Conservation (phyloP, 1,140 invertebrate species). For the Drosophila lowei region DNA sequence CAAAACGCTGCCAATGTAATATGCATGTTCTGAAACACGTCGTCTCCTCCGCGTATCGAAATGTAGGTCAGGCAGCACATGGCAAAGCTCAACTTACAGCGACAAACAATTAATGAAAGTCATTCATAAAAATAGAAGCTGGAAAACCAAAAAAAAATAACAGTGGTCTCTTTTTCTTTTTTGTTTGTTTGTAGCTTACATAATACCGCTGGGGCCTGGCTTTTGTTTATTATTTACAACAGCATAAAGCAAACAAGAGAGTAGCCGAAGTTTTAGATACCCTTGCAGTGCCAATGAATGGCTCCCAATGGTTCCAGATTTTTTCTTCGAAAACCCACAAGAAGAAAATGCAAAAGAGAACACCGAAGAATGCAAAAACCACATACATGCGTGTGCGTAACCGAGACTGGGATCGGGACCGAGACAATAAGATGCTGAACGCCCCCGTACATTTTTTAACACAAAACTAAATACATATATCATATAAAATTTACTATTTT, state of each 20-base stretch:
- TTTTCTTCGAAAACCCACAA: too few species aligned
- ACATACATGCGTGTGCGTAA: too few species aligned
- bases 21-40: slow-evolving; percentile 13
- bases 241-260: not conserved
- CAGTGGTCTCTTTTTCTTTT: slow-evolving; percentile 25
- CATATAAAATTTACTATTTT: too few species aligned
- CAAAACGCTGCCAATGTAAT: slow-evolving; percentile 13
- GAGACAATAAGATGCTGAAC: too few species aligned
- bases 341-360: too few species aligned
- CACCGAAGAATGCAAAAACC: too few species aligned
- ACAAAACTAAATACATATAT: too few species aligned
- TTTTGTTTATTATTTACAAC: too few species aligned
- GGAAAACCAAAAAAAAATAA: slow-evolving; percentile 55
- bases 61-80: slow-evolving; percentile 71
- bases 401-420: too few species aligned
- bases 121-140: slow-evolving; percentile 63
- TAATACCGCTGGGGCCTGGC: slow-evolving; percentile 29
- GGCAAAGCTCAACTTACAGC: slow-evolving; percentile 61
- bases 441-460: too few species aligned
- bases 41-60: slow-evolving; percentile 13
- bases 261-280: not conserved
- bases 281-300: too few species aligned
- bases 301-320: too few species aligned
- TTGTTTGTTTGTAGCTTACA: slow-evolving; percentile 46
- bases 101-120: slow-evolving; percentile 60